Conservation (phyloP, 2,797 vertebrate genomes). For the Phataginus tetradactyla region DNA sequence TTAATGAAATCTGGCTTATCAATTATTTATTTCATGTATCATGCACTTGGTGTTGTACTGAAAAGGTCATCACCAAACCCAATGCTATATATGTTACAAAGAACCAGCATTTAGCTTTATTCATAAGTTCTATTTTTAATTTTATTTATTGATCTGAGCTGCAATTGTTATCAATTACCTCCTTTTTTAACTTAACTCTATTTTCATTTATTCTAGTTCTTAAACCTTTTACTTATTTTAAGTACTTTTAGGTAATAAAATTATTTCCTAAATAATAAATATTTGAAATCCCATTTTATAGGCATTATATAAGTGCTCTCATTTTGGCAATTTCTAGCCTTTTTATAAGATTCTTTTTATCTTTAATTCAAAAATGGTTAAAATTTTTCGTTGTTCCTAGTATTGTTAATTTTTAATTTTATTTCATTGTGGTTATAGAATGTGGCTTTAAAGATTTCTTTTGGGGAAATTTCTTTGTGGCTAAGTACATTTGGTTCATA, state of each 20-base stretch:
- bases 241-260: background rate
- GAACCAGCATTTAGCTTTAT: background rate
- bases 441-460: conserved; percentile 62
- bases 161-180: background rate
- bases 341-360: background rate
- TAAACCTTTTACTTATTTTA: background rate
- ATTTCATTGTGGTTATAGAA: conserved; percentile 36
- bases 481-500: conserved; percentile 31
- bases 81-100: background rate
- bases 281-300: background rate
- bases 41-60: background rate
- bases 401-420: conserved; percentile 42
- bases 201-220: background rate
- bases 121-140: background rate
- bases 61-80: background rate
- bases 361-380: conserved; percentile 24
- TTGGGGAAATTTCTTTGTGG: conserved; percentile 55
- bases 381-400: background rate
- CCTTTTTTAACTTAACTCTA: background rate
- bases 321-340: background rate
- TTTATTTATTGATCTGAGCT: background rate
- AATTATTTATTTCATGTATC: background rate
- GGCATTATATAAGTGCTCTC: background rate
- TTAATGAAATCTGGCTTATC: background rate
- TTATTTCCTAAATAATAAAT: conserved; percentile 11